phyloP scores from a whole-genome alignment of 2,113 vertebrate species.

The Vireo altiloquus region DNA sequence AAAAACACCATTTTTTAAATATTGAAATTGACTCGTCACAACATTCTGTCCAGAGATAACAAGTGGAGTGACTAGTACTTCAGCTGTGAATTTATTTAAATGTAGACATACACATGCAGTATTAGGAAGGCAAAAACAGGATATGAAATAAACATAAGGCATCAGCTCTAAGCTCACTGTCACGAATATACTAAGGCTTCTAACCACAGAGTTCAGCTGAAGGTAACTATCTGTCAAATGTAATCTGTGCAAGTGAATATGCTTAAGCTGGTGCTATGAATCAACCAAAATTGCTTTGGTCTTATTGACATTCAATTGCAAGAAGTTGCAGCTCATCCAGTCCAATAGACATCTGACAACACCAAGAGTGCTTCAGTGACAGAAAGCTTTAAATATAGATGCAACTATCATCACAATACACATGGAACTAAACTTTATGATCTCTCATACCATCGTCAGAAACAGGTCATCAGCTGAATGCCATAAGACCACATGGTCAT shows the following conservation, averaged over 20 bases:
- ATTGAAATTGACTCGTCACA: conserved; percentile 56
- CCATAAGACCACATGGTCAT: not conserved
- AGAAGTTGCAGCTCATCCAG: conserved; percentile 75
- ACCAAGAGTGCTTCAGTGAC: conserved; percentile 70
- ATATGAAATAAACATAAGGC: conserved; percentile 84
- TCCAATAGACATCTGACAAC: conserved; percentile 78
- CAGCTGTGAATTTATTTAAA: conserved; percentile 75
- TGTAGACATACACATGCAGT: conserved; percentile 67
- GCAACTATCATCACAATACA: conserved; percentile 73
- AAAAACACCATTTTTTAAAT: not conserved
- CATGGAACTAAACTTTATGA: conserved; percentile 67
- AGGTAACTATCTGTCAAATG: conserved; percentile 83
- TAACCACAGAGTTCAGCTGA: conserved; percentile 80
- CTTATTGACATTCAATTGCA: conserved; percentile 81
- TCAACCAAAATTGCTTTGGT: conserved; percentile 83
- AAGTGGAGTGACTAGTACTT: conserved; percentile 57
- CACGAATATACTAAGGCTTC: conserved; percentile 73
- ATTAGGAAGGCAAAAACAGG: conserved; percentile 71
- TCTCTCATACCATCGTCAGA: conserved; percentile 40
- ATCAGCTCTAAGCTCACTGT: conserved; percentile 79
- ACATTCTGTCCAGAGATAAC: conserved; percentile 57
- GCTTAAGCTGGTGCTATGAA: conserved; percentile 78
- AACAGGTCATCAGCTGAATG: conserved; percentile 53
- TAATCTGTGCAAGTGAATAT: conserved; percentile 80
- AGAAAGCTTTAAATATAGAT: conserved; percentile 79